Evolutionary conservation across 2,888 invertebrate genomes (phyloP), one percentile per base, ranked within the genome.

Genomic region (Metellina segmentata): DNA sequence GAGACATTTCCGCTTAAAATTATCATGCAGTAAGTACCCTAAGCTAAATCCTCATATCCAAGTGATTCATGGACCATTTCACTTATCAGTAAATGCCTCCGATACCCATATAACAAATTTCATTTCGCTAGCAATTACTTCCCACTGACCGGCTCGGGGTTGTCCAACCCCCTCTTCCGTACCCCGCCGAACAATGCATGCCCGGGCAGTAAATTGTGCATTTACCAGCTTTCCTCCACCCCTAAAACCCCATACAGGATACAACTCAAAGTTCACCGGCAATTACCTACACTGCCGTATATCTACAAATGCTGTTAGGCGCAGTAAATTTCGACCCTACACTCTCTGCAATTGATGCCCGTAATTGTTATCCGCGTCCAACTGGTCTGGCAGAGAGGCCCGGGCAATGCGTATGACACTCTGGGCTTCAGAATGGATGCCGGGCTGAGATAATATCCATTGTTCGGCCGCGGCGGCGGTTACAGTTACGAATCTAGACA

Each of bases 281-380:
- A 87, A 87, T 87, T 87, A 81, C 52, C 19, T 74, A 19, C 72
- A 48, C 69, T 13, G 7, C 78, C 19, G 19, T 61, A 78, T 77
- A 78, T 85, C 20, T 72, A n/a, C 61, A 74, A 88, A 88, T 81
- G 81, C 53, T 87, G 79, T 87, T 87, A 79, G 52, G 34, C 20
- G 34, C 74, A 72, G 61, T 88, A 74, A 74, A 88, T 81, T 81
- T 81, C n/a, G 71, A n/a, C 71, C 52, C 72, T n/a, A 72, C 70
- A 34, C 34, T 4, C 19, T 34, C 9, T 16, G 74, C 72, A 88
- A 81, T 79, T 79, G 72, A 81, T 72, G 71, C 87, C 61, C 4
- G 74, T 88, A 88, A 81, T 88, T 88, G 87, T 88, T 81, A 74
- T 88, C 72, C 34, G 51, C 34, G 75, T 48, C 81, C 72, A 53